phyloP scores from a whole-genome alignment of 2,888 invertebrate genomes.

The Steinernema scapterisci region DNA sequence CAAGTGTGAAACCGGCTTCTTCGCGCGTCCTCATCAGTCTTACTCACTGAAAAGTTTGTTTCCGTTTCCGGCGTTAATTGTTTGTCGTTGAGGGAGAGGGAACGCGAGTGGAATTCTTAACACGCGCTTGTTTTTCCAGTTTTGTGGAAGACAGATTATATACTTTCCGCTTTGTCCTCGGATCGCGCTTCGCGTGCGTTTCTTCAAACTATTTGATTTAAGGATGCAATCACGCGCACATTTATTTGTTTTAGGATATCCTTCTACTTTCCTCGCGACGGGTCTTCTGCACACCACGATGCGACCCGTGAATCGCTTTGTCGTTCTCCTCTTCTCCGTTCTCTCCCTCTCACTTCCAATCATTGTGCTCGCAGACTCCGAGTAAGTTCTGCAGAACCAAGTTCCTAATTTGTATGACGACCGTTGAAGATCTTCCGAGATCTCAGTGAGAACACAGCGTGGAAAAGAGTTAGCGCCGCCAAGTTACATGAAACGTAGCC shows the following conservation, averaged over 20 bases:
- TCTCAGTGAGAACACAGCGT: background rate
- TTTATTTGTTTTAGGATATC: background rate
- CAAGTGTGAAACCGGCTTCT: slow-evolving; percentile 4
- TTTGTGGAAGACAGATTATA: background rate
- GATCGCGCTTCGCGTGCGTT: background rate
- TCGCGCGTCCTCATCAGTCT: background rate
- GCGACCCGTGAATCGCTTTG: slow-evolving; percentile 19
- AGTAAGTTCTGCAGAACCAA: background rate
- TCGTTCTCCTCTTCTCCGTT: slow-evolving; percentile 7
- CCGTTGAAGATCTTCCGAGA: background rate
- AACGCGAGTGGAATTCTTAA: background rate
- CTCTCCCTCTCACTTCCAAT: background rate
- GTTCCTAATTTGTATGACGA: background rate
- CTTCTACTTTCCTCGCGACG: background rate
- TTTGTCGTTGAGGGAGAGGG: background rate
- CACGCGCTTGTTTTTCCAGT: background rate
- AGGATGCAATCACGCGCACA: background rate
- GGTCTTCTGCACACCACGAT: slow-evolving; percentile 23
- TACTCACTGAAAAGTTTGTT: background rate
- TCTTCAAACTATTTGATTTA: background rate
- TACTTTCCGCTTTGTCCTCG: background rate
- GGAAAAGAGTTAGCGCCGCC: slow-evolving; percentile 12
- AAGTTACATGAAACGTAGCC: slow-evolving; percentile 10
- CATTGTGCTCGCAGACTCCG: background rate
- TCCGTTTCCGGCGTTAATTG: background rate